Base-by-base conservation (phyloP, 2,113 vertebrate species). In the Empidonax alnorum region DNA sequence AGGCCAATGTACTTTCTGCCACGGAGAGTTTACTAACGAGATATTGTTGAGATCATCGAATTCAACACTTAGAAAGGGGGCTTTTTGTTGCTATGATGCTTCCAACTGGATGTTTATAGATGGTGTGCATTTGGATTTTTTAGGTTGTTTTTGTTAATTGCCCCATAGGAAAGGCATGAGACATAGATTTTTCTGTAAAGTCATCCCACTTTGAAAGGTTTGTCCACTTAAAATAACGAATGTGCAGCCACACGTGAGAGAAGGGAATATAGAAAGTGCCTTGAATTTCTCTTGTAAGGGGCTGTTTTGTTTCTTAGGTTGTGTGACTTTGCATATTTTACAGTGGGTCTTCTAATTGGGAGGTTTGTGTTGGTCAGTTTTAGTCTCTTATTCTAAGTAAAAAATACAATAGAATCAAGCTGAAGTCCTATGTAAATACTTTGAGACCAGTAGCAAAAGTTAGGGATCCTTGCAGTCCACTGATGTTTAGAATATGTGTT, bases 401-500 rank as follows among this genome's bases (percentile, higher is more conserved):
- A 78, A 94, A 81, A 58, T 58, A 78, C 77, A 88, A 84, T 37
- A 74, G 84, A 84, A 74, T 66, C 53, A 96, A 89, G 47, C 22
- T 65, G 73, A 55, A 79, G 47, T 91, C 67, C 85, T 79, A 18
- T 68, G 66, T 87, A 96, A 80, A 72, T 52, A 66, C 23, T 90
- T 78, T 25, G 72, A 92, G 71, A 96, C 76, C 77, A 87, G 94
- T 92, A 96, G 88, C 72, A 72, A 92, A 95, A 77, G 42, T 85
- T 85, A 74, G 22, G 67, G n/a, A 42, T 94, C 89, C 78, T 93
- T 86, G 68, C 25, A 71, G 77, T 89, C 74, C 79, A 71, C 75
- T 84, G 44, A 91, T 89, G 91, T 84, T 94, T 90, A 74, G 78
- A 79, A 68, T 88, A 69, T 85, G 58, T 96, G 92, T 95, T 96